These are phyloP conservation scores for Sebastes trivittatus DNA, from an alignment of 2,797 vertebrate species.

Conservation along the genomic window DNA sequence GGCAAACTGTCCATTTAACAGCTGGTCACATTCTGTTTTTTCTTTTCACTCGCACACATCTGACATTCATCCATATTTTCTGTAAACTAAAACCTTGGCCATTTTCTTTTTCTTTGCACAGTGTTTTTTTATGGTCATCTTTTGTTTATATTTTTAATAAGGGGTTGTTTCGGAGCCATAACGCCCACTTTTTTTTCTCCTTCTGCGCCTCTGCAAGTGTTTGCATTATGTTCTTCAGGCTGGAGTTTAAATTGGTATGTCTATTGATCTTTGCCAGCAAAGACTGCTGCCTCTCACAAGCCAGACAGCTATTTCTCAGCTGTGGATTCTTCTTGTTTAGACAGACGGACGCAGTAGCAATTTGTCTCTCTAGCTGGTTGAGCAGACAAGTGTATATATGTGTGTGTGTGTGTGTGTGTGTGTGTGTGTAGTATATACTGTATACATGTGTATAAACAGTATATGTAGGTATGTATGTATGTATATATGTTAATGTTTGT, in stretches of 20 bases:
- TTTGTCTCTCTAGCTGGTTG: neutral
- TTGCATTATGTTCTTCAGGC: constrained; percentile 28
- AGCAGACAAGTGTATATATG: neutral
- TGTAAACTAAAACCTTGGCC: no score
- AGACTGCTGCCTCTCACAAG: neutral
- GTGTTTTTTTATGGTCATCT: neutral
- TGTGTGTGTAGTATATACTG: no score
- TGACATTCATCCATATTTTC: neutral
- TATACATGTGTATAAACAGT: no score
- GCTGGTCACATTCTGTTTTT: neutral
- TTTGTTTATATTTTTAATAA: constrained; percentile 8
- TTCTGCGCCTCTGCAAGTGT: neutral
- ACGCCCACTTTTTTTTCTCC: neutral
- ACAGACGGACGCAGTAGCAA: neutral
- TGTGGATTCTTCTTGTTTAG: constrained; percentile 8
- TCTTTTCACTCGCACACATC: neutral
- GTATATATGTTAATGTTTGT: no score
- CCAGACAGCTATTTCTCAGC: constrained; percentile 24
- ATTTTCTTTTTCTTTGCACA: neutral
- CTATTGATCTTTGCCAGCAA: constrained; percentile 44
- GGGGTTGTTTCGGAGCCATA: neutral
- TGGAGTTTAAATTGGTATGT: constrained; percentile 47
- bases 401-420: no score
- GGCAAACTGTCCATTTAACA: constrained; percentile 6
- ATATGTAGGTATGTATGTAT: no score